Conservation (phyloP, 2,797 vertebrate species). For the Jordanella pulchra region DNA sequence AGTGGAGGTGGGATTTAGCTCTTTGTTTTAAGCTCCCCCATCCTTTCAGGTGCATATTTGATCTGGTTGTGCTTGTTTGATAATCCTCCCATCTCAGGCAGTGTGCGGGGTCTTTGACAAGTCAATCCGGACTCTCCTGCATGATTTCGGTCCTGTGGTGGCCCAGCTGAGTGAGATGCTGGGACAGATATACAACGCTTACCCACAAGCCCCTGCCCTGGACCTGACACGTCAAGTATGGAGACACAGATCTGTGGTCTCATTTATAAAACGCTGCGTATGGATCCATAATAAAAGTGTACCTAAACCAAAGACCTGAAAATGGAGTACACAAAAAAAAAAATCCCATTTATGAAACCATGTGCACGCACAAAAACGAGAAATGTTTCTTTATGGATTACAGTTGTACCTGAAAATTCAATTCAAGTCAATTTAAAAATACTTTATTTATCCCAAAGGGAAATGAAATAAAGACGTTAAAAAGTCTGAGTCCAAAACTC, state of each 20-base stretch:
- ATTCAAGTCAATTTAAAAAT: too few relatives aligned
- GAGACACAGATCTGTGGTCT: background rate
- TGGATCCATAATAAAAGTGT: too few relatives aligned
- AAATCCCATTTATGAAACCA: too few relatives aligned
- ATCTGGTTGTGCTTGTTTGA: background rate
- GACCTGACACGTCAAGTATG: conserved; percentile 92
- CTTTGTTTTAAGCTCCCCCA: conserved; percentile 4
- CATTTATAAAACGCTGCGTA: too few relatives aligned
- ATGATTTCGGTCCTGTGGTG: conserved; percentile 95
- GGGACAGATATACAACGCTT: conserved; percentile 92
- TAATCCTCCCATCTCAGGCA: conserved; percentile 77
- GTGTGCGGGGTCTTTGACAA: conserved; percentile 96
- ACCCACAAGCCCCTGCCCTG: conserved; percentile 92
- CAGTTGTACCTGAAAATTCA: too few relatives aligned
- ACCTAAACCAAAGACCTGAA: too few relatives aligned
- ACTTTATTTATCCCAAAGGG: too few relatives aligned
- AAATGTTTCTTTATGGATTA: too few relatives aligned
- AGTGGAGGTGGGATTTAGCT: conserved; percentile 86
- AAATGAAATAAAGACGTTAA: too few relatives aligned
- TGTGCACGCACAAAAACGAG: too few relatives aligned
- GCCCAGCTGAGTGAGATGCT: conserved; percentile 95
- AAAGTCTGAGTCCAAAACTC: too few relatives aligned
- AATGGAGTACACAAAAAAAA: background rate
- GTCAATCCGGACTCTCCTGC: conserved; percentile 91
- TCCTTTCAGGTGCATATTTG: background rate